A percentile compares a stretch with the other conserved stretches of the same genome.
Conservation (phyloP, 2,797 vertebrate species). For the Alauda arvensis region DNA sequence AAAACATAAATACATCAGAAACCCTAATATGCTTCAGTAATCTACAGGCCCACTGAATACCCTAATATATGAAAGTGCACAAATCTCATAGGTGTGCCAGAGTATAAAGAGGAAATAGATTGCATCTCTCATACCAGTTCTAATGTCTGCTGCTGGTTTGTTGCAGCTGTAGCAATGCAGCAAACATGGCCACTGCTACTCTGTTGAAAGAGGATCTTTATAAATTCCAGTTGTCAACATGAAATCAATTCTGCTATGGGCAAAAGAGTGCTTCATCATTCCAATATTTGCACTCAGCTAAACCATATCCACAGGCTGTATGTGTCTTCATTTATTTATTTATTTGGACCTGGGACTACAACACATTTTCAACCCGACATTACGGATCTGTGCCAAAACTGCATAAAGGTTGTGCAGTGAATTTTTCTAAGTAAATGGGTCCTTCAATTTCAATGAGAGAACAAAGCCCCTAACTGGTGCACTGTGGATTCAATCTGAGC, state of each 20-base stretch:
- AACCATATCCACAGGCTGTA: conserved; percentile 46
- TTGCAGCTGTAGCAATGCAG: background rate
- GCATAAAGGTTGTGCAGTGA: conserved; percentile 32
- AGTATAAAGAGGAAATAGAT: background rate
- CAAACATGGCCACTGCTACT: conserved; percentile 24
- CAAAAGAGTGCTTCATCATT: conserved; percentile 47
- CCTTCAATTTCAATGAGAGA: conserved; percentile 24
- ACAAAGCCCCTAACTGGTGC: conserved; percentile 18
- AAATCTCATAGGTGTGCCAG: background rate
- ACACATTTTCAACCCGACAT: conserved; percentile 28
- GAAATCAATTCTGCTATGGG: conserved; percentile 57
- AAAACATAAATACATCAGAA: background rate
- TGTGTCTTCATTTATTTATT: conserved; percentile 58
- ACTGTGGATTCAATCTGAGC: conserved; percentile 19
- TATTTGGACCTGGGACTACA: conserved; percentile 36
- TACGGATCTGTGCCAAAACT: conserved; percentile 34
- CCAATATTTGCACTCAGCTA: conserved; percentile 60
- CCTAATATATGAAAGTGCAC: background rate
- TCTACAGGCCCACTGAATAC: conserved; percentile 5
- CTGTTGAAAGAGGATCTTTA: conserved; percentile 36
- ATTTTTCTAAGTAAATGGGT: conserved; percentile 33
- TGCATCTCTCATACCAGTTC: conserved; percentile 1
- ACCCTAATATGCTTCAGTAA: background rate
- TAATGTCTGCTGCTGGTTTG: background rate
- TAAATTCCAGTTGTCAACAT: conserved; percentile 54